Conservation (phyloP, 2,888 invertebrate species). For the Caenorhabditis drosophilae region DNA sequence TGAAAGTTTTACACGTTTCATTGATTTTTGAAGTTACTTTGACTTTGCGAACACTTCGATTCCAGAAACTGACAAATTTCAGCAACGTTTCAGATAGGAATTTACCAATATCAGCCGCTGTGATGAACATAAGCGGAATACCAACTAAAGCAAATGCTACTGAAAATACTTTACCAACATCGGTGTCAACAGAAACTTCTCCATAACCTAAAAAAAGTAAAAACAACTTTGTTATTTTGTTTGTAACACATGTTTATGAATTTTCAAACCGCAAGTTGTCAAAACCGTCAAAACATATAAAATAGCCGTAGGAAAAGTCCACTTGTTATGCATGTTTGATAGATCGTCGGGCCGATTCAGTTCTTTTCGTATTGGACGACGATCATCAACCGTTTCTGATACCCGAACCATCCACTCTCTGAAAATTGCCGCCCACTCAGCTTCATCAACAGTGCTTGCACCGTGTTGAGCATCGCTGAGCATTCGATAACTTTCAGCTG, state of each 20-base stretch:
- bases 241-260: neutral
- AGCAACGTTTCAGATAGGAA: slow-evolving; percentile 69
- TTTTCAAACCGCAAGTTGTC: slow-evolving; percentile 67
- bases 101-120: slow-evolving; percentile 70
- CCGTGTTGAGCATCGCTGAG: slow-evolving; percentile 64
- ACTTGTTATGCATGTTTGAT: slow-evolving; percentile 67
- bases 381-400: slow-evolving; percentile 64
- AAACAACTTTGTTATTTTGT: neutral
- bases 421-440: slow-evolving; percentile 57
- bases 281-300: slow-evolving; percentile 69
- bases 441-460: slow-evolving; percentile 50
- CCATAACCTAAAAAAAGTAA: slow-evolving; percentile 62
- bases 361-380: slow-evolving; percentile 62
- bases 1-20: neutral
- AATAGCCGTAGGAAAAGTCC: slow-evolving; percentile 69
- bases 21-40: slow-evolving; percentile 47
- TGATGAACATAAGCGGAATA: slow-evolving; percentile 70
- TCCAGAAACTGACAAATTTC: slow-evolving; percentile 66
- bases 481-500: slow-evolving; percentile 62
- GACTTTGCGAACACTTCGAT: slow-evolving; percentile 53
- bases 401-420: slow-evolving; percentile 66
- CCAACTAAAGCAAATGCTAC: slow-evolving; percentile 69
- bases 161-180: slow-evolving; percentile 68
- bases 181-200: slow-evolving; percentile 69
- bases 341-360: slow-evolving; percentile 59